Percentiles rank a stretch among this genome's conserved stretches.
Evolutionary conservation across 53 echinoderm and acorn worm genomes (phyloP).

Genomic region (Hippasteria phrygiana): DNA sequence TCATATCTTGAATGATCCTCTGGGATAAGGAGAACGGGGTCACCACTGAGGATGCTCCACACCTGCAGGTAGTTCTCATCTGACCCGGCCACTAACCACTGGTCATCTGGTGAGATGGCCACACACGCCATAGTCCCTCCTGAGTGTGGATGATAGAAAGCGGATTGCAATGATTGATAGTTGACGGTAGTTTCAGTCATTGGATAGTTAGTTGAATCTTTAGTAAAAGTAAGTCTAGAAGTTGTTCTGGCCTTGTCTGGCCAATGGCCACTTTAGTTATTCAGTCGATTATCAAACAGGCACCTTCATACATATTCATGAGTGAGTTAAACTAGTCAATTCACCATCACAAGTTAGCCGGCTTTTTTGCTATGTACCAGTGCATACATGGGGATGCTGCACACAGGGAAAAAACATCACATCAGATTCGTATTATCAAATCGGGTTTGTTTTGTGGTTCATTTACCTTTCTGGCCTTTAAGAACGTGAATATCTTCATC

Average conservation of each 20-base stretch:
- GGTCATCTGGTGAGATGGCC: slow-evolving; percentile 58
- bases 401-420: background rate
- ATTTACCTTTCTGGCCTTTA: slow-evolving; percentile 51
- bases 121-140: slow-evolving; percentile 67
- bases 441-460: background rate
- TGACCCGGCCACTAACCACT: slow-evolving; percentile 66
- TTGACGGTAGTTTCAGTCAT: background rate
- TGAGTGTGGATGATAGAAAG: background rate
- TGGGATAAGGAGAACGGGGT: slow-evolving; percentile 43
- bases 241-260: background rate
- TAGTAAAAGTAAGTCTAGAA: background rate
- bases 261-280: background rate
- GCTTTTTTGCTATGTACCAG: too few relatives aligned
- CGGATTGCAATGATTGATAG: background rate
- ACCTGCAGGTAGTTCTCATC: slow-evolving; percentile 67
- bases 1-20: slow-evolving; percentile 49
- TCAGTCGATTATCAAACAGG: too few relatives aligned
- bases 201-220: background rate
- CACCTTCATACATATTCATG: too few relatives aligned
- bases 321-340: too few relatives aligned
- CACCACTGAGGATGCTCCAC: slow-evolving; percentile 65
- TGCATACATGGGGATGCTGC: too few relatives aligned
- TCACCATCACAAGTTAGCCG: too few relatives aligned
- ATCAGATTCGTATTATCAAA: background rate
- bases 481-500: slow-evolving; percentile 83